Evolutionary conservation across 2,113 vertebrate species (phyloP).

Genomic region (Drymodes brunneopygia): DNA sequence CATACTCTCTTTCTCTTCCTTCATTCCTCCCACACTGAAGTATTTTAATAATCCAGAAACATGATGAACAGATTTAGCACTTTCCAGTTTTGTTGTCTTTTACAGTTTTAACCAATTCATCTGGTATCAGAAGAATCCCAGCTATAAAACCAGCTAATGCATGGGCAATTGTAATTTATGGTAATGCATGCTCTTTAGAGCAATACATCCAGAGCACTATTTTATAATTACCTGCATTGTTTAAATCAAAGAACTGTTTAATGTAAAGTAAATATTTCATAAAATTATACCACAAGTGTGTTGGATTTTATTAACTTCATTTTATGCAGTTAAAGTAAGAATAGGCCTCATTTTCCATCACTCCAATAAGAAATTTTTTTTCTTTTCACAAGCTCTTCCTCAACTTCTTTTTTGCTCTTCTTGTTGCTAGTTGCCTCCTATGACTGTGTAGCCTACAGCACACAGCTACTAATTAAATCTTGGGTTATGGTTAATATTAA

Average conservation of each 20-base stretch:
- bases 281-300: neutral
- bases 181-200: neutral
- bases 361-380: neutral
- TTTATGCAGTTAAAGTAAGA: neutral
- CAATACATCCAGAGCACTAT: neutral
- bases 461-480: neutral
- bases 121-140: neutral
- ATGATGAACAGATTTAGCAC: neutral
- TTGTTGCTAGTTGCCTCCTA: neutral
- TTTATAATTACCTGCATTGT: neutral
- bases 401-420: neutral
- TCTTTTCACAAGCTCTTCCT: neutral
- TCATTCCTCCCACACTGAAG: neutral
- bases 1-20: neutral
- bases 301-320: neutral
- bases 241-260: neutral
- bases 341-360: neutral
- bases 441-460: neutral
- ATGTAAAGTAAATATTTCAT: neutral
- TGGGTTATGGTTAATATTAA: neutral
- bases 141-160: neutral
- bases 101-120: neutral
- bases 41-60: conserved; percentile 5
- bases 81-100: neutral
- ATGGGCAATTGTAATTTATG: neutral